Evolutionary conservation across 1,140 invertebrate species (phyloP), one percentile per base, ranked within the genome.

Genomic region (Micrasema longulum): DNA sequence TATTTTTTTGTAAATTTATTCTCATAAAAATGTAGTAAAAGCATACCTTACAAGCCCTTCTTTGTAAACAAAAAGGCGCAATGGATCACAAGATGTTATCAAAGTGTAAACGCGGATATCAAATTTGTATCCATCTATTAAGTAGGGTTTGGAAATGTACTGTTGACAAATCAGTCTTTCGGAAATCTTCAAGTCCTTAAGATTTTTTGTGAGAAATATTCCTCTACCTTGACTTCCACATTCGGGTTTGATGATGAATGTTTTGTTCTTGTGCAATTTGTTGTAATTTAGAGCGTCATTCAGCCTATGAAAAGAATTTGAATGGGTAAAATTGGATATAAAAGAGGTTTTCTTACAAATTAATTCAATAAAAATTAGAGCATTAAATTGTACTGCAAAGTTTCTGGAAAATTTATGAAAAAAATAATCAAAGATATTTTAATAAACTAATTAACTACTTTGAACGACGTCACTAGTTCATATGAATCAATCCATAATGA

Each of bases 41-140:
- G 7, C 50, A 38, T 80, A 91, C 89, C 94, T 89, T 0, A 95
- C 96, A 38, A 99, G 86, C 4, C 97, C 97, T 85, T 99, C 96
- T 76, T 98, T 95, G 83, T 96, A 98, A 16, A 99, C 89, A 79
- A 97, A 99, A 75, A 99, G 91, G 66, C 95, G 87, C 10, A 96
- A 84, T 9, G 97, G 97, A 85, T 98, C 94, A 79, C 96, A 95
- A 0, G 94, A 97, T 0, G 97, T 97, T 50, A 99, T 93, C 11
- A 98, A 86, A 0, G 94, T 93, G 82, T 99, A 99, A 12, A 99
- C 88, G 65, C 97, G 88, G 31, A 99, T 87, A 83, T 99, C 97
- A 85, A 99, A 99, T 85, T 99, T 99, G 79, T 94, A 97, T 14
- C 95, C 95, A 85, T 99, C 96, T 35, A 99, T 94, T 3, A 98